Evolutionary conservation across 2,113 vertebrate genomes (phyloP).

Genomic region (Heloderma charlesbogerti): DNA sequence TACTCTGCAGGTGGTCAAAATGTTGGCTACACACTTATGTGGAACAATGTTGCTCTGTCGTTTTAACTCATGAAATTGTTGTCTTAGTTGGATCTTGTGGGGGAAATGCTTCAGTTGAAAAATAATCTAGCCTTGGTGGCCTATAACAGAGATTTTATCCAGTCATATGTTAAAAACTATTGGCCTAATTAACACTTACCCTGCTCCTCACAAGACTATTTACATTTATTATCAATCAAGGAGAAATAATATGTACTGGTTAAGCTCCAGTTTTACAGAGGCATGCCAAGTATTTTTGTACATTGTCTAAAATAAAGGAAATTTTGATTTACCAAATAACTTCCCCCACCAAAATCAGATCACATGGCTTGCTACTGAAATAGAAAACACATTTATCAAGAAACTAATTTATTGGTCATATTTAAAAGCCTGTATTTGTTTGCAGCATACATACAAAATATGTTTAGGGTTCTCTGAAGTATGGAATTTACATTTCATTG

Average conservation of each 20-base stretch:
- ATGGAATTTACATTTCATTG: conserved; percentile 56
- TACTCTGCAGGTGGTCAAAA: conserved; percentile 65
- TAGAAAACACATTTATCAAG: conserved; percentile 62
- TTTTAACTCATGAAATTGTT: conserved; percentile 68
- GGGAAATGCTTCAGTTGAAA: conserved; percentile 41
- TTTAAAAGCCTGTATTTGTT: conserved; percentile 54
- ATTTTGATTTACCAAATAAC: conserved; percentile 27
- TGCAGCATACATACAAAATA: conserved; percentile 58
- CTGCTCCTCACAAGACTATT: conserved; percentile 38
- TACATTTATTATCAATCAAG: conserved; percentile 51
- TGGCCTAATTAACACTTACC: conserved; percentile 41
- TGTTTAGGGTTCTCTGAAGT: conserved; percentile 36
- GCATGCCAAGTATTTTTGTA: conserved; percentile 18
- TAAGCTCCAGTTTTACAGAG: conserved; percentile 24
- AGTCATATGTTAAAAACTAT: background rate
- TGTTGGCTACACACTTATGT: conserved; percentile 56
- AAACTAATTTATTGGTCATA: conserved; percentile 47
- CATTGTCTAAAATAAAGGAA: conserved; percentile 47
- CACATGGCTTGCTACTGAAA: conserved; percentile 31
- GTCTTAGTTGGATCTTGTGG: conserved; percentile 61
- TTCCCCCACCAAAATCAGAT: background rate
- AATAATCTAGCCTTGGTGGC: conserved; percentile 39
- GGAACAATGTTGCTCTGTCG: conserved; percentile 62
- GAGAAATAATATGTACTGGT: conserved; percentile 27
- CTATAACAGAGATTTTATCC: conserved; percentile 41